A percentile compares a stretch with the other conserved stretches of the same genome.
These are phyloP conservation scores for Pachyuromys duprasi DNA, from an alignment of 2,797 vertebrate genomes.

Conservation along the genomic window DNA sequence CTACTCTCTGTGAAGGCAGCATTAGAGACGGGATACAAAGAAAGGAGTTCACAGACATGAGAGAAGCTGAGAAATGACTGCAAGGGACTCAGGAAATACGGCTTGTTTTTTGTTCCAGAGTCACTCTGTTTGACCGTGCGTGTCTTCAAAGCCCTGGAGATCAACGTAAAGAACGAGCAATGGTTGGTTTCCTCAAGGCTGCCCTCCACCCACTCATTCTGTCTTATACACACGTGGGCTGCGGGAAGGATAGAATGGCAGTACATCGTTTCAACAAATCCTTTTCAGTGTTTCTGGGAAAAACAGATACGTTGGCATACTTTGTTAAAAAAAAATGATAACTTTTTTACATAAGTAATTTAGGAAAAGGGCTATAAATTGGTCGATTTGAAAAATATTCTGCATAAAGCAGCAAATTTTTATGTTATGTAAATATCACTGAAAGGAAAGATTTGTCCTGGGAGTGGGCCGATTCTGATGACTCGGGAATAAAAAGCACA, in stretches of 20 bases:
- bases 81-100: background rate
- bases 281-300: slow-evolving; percentile 80
- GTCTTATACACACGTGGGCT: slow-evolving; percentile 74
- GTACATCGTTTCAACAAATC: slow-evolving; percentile 71
- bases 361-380: slow-evolving; percentile 79
- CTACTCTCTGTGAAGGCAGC: background rate
- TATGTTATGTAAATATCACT: slow-evolving; percentile 83
- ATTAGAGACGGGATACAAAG: slow-evolving; percentile 8
- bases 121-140: background rate
- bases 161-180: background rate
- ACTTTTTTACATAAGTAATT: slow-evolving; percentile 83
- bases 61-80: slow-evolving; percentile 39
- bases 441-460: slow-evolving; percentile 82
- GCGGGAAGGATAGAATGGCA: slow-evolving; percentile 47
- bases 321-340: slow-evolving; percentile 78
- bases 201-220: slow-evolving; percentile 45
- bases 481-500: slow-evolving; percentile 48
- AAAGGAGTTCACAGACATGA: slow-evolving; percentile 9
- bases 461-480: slow-evolving; percentile 59
- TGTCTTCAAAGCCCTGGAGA: background rate
- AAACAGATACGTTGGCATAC: slow-evolving; percentile 74
- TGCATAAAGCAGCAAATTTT: slow-evolving; percentile 85
- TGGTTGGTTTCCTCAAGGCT: background rate
- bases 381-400: slow-evolving; percentile 79
- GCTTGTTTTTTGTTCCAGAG: slow-evolving; percentile 24